These are phyloP conservation scores for Xenopus laevis DNA, from an alignment of 2,113 vertebrate genomes.

Conservation along the genomic window DNA sequence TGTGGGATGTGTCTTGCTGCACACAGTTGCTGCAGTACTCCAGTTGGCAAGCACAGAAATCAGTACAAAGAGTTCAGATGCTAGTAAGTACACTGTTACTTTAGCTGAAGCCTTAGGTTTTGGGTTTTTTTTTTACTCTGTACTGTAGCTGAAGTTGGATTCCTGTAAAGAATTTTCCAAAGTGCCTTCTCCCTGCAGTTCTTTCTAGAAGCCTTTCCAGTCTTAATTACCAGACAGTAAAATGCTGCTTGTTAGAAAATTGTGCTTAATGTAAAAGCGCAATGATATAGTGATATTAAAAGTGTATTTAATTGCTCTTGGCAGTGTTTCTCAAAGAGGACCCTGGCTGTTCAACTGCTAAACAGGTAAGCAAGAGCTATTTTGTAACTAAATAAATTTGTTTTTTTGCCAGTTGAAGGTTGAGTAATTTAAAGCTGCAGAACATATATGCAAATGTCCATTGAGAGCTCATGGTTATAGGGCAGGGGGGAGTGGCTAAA, in stretches of 20 bases:
- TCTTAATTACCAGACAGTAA: not conserved
- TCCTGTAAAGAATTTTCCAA: not conserved
- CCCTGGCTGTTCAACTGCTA: not conserved
- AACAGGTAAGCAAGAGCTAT: slow-evolving; percentile 16
- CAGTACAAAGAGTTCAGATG: slow-evolving; percentile 41
- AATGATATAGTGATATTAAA: not conserved
- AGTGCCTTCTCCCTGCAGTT: too few species aligned
- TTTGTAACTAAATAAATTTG: not conserved
- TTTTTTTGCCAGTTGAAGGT: too few species aligned
- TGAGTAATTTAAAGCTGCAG: slow-evolving; percentile 21
- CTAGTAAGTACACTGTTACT: slow-evolving; percentile 23
- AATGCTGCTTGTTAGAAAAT: not conserved
- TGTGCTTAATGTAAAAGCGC: not conserved
- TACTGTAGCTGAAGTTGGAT: not conserved
- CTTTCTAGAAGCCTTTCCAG: too few species aligned
- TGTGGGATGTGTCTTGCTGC: slow-evolving; percentile 35
- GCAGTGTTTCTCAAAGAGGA: slow-evolving; percentile 3
- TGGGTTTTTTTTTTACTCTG: too few species aligned
- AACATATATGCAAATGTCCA: not conserved
- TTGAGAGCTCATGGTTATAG: not conserved
- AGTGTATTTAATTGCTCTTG: not conserved
- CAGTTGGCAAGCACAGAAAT: slow-evolving; percentile 35
- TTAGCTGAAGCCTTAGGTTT: not conserved
- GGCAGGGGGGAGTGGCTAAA: slow-evolving; percentile 13
- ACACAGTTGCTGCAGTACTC: slow-evolving; percentile 45